phyloP scores from a whole-genome alignment of 2,113 vertebrate species.

The Helogale parvula region DNA sequence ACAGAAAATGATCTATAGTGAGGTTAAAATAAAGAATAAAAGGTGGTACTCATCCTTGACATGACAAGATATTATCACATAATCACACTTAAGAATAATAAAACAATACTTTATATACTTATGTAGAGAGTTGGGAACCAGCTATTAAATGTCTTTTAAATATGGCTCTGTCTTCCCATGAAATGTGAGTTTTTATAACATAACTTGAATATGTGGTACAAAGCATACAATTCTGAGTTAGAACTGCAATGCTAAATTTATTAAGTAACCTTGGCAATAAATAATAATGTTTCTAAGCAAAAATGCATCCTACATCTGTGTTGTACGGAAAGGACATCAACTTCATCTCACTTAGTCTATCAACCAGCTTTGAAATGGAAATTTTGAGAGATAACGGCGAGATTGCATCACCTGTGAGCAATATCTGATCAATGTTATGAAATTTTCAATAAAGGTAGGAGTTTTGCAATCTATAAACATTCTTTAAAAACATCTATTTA shows the following conservation, averaged over 20 bases:
- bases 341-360: constrained; percentile 73
- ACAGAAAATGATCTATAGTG: constrained; percentile 51
- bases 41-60: constrained; percentile 51
- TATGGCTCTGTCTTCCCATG: constrained; percentile 61
- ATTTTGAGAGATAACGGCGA: constrained; percentile 76
- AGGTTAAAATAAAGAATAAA: constrained; percentile 65
- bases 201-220: constrained; percentile 46
- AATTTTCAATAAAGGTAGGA: constrained; percentile 67
- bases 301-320: constrained; percentile 77
- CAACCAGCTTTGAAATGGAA: constrained; percentile 84
- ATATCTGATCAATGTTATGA: constrained; percentile 76
- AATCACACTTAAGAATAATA: constrained; percentile 70
- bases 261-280: constrained; percentile 83
- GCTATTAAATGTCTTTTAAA: constrained; percentile 69
- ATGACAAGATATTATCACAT: constrained; percentile 53
- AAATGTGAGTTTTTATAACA: constrained; percentile 73
- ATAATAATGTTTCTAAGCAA: constrained; percentile 79
- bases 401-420: constrained; percentile 77
- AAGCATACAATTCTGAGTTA: constrained; percentile 73
- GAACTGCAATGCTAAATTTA: constrained; percentile 77
- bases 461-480: constrained; percentile 61
- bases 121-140: constrained; percentile 33
- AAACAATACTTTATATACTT: constrained; percentile 63
- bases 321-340: constrained; percentile 71
- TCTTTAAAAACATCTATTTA: constrained; percentile 48